Evolutionary conservation across 2,888 invertebrate genomes (phyloP).

Genomic region (Notocelia uddmanniana): DNA sequence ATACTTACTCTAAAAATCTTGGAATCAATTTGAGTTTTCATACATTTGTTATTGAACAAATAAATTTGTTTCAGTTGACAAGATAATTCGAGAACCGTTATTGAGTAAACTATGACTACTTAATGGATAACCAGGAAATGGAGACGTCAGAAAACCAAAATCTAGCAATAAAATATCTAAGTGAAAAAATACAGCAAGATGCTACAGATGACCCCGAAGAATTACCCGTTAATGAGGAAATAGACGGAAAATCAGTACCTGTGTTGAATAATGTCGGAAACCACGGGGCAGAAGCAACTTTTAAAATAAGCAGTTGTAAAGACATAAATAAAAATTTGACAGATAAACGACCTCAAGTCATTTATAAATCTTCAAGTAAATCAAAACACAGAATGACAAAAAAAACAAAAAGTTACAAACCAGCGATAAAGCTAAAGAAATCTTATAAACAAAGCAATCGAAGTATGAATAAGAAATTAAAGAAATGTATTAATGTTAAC

Average conservation of each 20-base stretch:
- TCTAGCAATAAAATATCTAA: conserved; percentile 42
- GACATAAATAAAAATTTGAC: background rate
- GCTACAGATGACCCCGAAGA: background rate
- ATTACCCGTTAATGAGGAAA: background rate
- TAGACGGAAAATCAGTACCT: background rate
- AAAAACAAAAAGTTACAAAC: conserved; percentile 50
- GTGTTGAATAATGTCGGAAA: conserved; percentile 39
- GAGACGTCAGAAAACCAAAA: background rate
- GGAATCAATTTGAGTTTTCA: background rate
- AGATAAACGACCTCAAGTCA: conserved; percentile 50
- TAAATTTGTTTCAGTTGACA: conserved; percentile 22
- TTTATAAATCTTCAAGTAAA: conserved; percentile 54
- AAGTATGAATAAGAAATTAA: conserved; percentile 50
- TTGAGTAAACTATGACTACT: background rate
- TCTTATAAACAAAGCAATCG: conserved; percentile 57
- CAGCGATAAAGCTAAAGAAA: conserved; percentile 53
- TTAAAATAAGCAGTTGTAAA: background rate
- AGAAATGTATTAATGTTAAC: conserved; percentile 54
- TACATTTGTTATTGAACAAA: background rate
- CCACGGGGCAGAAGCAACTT: conserved; percentile 35
- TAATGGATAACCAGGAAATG: background rate
- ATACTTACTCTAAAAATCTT: too few relatives aligned
- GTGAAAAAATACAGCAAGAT: conserved; percentile 27
- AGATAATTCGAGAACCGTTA: conserved; percentile 3
- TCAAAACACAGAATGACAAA: conserved; percentile 50